phyloP scores from a whole-genome alignment of 2,113 vertebrate species.

The Oncorhynchus mykiss region DNA sequence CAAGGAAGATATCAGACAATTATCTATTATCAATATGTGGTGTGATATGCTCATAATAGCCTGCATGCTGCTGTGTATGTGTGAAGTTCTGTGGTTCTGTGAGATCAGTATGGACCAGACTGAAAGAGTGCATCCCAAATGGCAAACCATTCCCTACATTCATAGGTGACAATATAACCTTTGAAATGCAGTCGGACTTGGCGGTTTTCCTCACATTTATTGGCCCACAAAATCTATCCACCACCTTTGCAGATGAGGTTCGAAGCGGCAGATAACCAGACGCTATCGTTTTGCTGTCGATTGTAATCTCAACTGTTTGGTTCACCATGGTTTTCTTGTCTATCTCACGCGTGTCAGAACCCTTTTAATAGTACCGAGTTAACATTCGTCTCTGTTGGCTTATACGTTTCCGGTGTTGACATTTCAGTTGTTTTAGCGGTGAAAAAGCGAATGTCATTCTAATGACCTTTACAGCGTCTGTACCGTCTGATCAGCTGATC shows the following conservation, averaged over 20 bases:
- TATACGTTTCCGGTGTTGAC: constrained; percentile 50
- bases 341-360: constrained; percentile 33
- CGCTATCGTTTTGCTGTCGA: background rate
- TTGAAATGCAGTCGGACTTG: background rate
- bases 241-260: constrained; percentile 11
- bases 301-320: constrained; percentile 17
- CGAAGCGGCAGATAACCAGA: constrained; percentile 14
- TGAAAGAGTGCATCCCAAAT: background rate
- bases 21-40: too few species aligned
- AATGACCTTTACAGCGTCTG: constrained; percentile 70
- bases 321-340: constrained; percentile 11
- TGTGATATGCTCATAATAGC: too few species aligned
- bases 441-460: constrained; percentile 73
- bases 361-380: constrained; percentile 13
- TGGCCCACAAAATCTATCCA: constrained; percentile 6
- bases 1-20: too few species aligned
- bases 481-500: constrained; percentile 34
- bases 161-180: background rate
- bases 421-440: constrained; percentile 51
- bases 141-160: too few species aligned
- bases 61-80: background rate
- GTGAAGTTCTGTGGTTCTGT: background rate
- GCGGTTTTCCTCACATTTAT: constrained; percentile 25
- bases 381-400: constrained; percentile 19
- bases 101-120: background rate